phyloP scores from a whole-genome alignment of 92 coral and sea anemone genomes.

The Epizoanthus ramosus region DNA sequence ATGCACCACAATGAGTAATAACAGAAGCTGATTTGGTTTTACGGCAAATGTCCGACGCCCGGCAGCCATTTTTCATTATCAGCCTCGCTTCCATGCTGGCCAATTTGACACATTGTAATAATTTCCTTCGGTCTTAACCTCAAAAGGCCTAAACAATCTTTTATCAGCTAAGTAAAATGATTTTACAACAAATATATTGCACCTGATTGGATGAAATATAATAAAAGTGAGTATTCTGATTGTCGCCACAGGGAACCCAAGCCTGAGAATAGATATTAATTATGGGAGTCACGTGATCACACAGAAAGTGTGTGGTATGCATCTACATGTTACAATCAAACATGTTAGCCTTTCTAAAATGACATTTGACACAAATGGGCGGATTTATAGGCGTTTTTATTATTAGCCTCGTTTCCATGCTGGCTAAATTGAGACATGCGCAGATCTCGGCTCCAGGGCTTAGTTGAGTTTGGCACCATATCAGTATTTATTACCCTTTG shows the following conservation, averaged over 20 bases:
- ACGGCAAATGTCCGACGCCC: neutral
- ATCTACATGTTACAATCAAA: slow-evolving; percentile 14
- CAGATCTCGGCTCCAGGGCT: slow-evolving; percentile 55
- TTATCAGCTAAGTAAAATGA: neutral
- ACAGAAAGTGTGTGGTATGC: slow-evolving; percentile 5
- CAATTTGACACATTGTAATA: too few relatives aligned
- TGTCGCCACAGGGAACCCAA: neutral
- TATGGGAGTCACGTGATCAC: slow-evolving; percentile 21
- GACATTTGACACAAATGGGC: too few relatives aligned
- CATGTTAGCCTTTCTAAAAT: slow-evolving; percentile 14
- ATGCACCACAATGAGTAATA: slow-evolving; percentile 1
- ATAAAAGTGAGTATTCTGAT: slow-evolving; percentile 1
- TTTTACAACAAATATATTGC: neutral
- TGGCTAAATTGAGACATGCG: slow-evolving; percentile 51
- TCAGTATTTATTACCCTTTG: slow-evolving; percentile 51
- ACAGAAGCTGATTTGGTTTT: slow-evolving; percentile 8
- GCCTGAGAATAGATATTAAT: slow-evolving; percentile 13
- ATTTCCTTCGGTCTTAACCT: too few relatives aligned
- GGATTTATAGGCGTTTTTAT: neutral
- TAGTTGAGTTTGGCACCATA: slow-evolving; percentile 59
- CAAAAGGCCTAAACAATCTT: too few relatives aligned
- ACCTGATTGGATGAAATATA: slow-evolving; percentile 5
- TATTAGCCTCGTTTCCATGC: slow-evolving; percentile 43
- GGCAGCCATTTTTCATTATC: too few relatives aligned
- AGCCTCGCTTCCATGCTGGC: too few relatives aligned